phyloP scores from a whole-genome alignment of 2,797 vertebrate species.

The Coregonus ussuriensis region DNA sequence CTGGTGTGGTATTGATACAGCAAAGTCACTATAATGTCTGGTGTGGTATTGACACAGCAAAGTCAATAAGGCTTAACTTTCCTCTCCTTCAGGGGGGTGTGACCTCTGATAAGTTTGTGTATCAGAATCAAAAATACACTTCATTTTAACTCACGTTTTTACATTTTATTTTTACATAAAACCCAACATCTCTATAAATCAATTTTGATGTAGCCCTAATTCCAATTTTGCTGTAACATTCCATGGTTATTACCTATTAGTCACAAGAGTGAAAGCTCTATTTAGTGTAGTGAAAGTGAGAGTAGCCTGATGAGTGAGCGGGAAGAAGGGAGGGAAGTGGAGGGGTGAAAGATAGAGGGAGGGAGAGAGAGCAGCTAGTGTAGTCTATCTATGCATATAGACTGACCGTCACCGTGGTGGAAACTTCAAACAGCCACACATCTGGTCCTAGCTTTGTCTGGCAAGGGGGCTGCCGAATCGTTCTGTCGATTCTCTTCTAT shows the following conservation, averaged over 20 bases:
- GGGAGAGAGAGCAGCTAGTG: conserved; percentile 11
- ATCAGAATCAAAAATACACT: conserved; percentile 40
- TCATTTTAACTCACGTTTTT: conserved; percentile 16
- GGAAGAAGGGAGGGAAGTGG: conserved; percentile 18
- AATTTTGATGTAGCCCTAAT: not conserved
- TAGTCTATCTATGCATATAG: conserved; percentile 26
- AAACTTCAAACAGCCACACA: conserved; percentile 61
- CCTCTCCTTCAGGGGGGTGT: conserved; percentile 28
- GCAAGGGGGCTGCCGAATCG: conserved; percentile 36
- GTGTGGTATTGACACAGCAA: too few species aligned
- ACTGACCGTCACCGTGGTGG: conserved; percentile 27
- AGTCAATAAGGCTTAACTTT: conserved; percentile 46
- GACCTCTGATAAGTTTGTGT: conserved; percentile 19
- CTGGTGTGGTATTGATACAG: too few species aligned
- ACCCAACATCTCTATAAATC: not conserved
- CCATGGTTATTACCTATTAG: too few species aligned
- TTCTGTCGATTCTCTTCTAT: conserved; percentile 10
- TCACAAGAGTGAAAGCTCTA: not conserved
- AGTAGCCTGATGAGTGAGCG: conserved; percentile 25
- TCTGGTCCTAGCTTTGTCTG: conserved; percentile 65
- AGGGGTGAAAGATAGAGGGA: conserved; percentile 30
- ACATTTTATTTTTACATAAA: too few species aligned
- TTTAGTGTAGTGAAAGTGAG: conserved; percentile 8
- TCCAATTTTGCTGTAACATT: too few species aligned
- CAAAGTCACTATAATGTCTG: too few species aligned